These are phyloP conservation scores for Phymorhynchus buccinoides DNA, from an alignment of 1,140 invertebrate species.

Conservation along the genomic window DNA sequence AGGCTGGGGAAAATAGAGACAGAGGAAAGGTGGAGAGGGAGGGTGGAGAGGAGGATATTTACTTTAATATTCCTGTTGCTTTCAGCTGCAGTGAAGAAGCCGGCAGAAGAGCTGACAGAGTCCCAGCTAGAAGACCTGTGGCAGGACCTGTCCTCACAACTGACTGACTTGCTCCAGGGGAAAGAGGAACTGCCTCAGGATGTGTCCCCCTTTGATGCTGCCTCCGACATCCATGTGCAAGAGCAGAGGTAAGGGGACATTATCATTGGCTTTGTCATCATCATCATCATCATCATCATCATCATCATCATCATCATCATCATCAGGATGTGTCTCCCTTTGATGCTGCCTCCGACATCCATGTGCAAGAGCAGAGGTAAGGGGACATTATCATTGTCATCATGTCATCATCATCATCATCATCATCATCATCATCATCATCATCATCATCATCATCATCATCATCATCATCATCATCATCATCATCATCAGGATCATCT, in stretches of 20 bases:
- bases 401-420: not conserved
- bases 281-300: too few species aligned
- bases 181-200: constrained; percentile 76
- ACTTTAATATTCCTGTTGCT: not conserved
- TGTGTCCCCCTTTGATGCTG: constrained; percentile 89
- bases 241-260: constrained; percentile 88
- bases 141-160: constrained; percentile 81
- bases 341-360: too few species aligned
- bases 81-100: constrained; percentile 21
- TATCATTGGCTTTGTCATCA: too few species aligned
- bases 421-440: not conserved
- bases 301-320: too few species aligned
- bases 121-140: constrained; percentile 79
- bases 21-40: too few species aligned
- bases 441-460: not conserved
- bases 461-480: too few species aligned
- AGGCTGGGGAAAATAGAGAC: too few species aligned
- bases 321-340: too few species aligned
- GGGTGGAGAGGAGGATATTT: too few species aligned
- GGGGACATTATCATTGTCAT: too few species aligned
- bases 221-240: constrained; percentile 86
- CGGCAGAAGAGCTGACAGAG: constrained; percentile 46
- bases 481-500: too few species aligned
- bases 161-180: constrained; percentile 82
- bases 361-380: too few species aligned